Base-by-base conservation (phyloP, 2,797 vertebrate species). In the Oryzias sinensis region DNA sequence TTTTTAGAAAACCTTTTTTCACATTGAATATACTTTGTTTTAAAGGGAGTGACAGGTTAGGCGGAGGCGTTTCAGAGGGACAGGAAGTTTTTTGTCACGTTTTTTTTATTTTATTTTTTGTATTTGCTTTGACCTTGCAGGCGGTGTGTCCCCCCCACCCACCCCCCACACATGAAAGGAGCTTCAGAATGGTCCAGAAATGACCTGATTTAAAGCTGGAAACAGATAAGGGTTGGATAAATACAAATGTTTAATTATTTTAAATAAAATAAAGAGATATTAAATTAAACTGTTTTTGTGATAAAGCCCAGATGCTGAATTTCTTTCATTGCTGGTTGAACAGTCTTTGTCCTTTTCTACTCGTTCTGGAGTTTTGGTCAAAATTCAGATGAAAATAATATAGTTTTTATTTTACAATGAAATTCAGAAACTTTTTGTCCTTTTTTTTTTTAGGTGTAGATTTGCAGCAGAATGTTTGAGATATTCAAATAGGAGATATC, bases 181-280 rank as follows among this genome's bases (percentile, higher is more conserved):
- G 87, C 82, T 88, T 90, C 86, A 88, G 86, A 87, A 85, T 59
- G 86, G 89, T 87, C 89, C 87, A 70, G 79, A 87, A 82, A 77
- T 87, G 84, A 86, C 80, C 86, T 78, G 79, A 88, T 85, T 79
- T 76, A 86, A 85, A 88, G 84, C 74, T 61, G 68, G 81, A 75
- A 62, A 60, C 78, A 59, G 72, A 74, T 27, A 88, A 84, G 84
- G 89, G 88, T 91, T 89, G 88, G 85, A 89, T 81, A 90, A 92
- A 92, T 88, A 90, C 90, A 93, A 92, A 92, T 91, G 91, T 92
- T 92, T 92, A 93, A 92, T 92, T 92, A 92, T 93, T 92, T 92
- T 89, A 92, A 93, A 92, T 90, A 49, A 91, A 91, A 91, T 90
- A 93, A 91, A 93, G 90, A 91, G 84, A 91, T 91, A 91, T 92